Conservation (phyloP, 2,888 invertebrate genomes). For the Boloria selene region DNA sequence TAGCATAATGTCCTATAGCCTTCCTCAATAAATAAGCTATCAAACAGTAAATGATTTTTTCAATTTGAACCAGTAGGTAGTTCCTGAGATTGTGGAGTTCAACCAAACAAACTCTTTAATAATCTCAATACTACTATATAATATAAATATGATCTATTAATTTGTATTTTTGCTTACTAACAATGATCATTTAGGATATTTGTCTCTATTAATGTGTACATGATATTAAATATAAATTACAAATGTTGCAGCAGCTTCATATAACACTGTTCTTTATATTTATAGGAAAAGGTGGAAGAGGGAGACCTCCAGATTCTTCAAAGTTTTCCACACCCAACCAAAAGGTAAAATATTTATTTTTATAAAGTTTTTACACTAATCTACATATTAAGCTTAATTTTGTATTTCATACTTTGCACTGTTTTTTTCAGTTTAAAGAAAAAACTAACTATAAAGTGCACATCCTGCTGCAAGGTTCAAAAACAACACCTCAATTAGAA, state of each 20-base stretch:
- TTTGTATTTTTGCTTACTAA: no score
- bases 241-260: background rate
- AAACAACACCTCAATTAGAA: constrained; percentile 51
- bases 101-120: no score
- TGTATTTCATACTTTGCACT: constrained; percentile 15
- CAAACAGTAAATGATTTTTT: no score
- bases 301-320: constrained; percentile 50
- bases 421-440: constrained; percentile 64
- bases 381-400: background rate
- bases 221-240: background rate
- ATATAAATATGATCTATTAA: no score
- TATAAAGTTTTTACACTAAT: constrained; percentile 3
- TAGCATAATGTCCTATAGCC: no score
- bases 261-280: constrained; percentile 18
- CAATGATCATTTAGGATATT: no score
- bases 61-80: no score
- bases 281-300: constrained; percentile 55
- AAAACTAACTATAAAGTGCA: constrained; percentile 84
- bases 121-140: no score
- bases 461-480: constrained; percentile 83
- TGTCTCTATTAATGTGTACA: background rate
- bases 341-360: constrained; percentile 53
- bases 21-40: no score
- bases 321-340: constrained; percentile 52
- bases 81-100: no score